A percentile compares a stretch with the other conserved stretches of the same genome.
These are phyloP conservation scores for Melieria picta DNA, from an alignment of 2,888 invertebrate species.

Conservation along the genomic window DNA sequence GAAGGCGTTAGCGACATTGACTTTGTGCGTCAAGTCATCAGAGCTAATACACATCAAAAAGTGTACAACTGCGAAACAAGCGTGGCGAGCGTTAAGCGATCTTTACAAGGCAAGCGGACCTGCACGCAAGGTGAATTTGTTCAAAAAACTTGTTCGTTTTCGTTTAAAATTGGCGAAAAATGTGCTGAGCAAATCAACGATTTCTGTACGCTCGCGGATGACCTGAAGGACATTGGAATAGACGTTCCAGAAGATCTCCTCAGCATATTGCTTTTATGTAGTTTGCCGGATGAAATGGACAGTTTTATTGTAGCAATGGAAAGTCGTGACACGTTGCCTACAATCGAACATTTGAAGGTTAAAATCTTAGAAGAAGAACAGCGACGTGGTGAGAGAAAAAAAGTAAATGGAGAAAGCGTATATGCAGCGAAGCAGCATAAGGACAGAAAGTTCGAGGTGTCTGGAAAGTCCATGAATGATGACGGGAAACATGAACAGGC, in stretches of 20 bases:
- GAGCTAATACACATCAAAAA: slow-evolving; percentile 5
- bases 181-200: slow-evolving; percentile 32
- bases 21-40: slow-evolving; percentile 13
- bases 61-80: not conserved
- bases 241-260: slow-evolving; percentile 35
- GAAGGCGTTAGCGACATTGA: slow-evolving; percentile 2
- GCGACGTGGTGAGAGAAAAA: slow-evolving; percentile 22
- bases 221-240: slow-evolving; percentile 31
- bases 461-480: not conserved
- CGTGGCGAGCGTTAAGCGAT: not conserved
- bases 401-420: slow-evolving; percentile 13
- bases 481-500: slow-evolving; percentile 1
- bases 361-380: slow-evolving; percentile 36
- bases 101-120: slow-evolving; percentile 5
- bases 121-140: slow-evolving; percentile 35
- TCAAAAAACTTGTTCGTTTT: slow-evolving; percentile 34
- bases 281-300: slow-evolving; percentile 38
- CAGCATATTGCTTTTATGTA: slow-evolving; percentile 32
- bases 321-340: slow-evolving; percentile 33
- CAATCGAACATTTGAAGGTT: slow-evolving; percentile 28
- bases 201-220: slow-evolving; percentile 32
- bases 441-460: not conserved
- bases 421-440: slow-evolving; percentile 26
- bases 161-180: slow-evolving; percentile 19
- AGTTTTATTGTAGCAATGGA: slow-evolving; percentile 41